Base-by-base conservation (phyloP, 2,888 invertebrate species). In the Smittia sp. region DNA sequence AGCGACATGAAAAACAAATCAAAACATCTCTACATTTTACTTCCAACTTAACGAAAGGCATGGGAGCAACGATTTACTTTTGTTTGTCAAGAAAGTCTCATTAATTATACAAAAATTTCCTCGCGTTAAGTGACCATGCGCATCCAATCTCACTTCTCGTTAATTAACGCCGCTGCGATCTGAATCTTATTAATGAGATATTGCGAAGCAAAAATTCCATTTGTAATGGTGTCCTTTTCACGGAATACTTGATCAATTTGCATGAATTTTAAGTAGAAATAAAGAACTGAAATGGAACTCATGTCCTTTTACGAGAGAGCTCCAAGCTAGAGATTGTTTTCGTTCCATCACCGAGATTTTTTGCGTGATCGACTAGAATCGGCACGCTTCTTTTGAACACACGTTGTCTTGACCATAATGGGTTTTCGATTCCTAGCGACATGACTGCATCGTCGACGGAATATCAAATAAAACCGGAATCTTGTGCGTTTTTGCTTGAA, bases 81-180 rank as follows among this genome's bases (percentile, higher is more conserved):
- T 15, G 7, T 24, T 41, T 41, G 46, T 68, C 41, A 69, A 54
- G n/a, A 15, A 32, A 32, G 27, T 46, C 69, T 69, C 69, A 69
- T 69, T 69, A 69, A 69, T 69, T 69, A 69, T 69, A 69, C 69
- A 69, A 69, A 32, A 52, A 69, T 69, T 69, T 52, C n/a, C 22
- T 18, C 22, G 18, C 18, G 52, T 9, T 32, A 7, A 7, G 32
- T 68, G 46, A n/a, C 24, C 52, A 69, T 54, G 54, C 27, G 69
- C 54, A 18, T 32, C 27, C 15, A 46, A 15, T 46, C n/a, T 46
- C 46, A 15, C 46, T 46, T 46, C 46, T 46, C 46, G n/a, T 46
- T n/a, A 46, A n/a, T 7, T 3, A n/a, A 46, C 46, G 46, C 46
- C 15, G 46, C n/a, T 46, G 46, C 13, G 18, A 62, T 24, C 11